Evolutionary conservation across 2,113 vertebrate species (phyloP), one percentile per base, ranked within the genome.

Genomic region (Ammodytes marinus): DNA sequence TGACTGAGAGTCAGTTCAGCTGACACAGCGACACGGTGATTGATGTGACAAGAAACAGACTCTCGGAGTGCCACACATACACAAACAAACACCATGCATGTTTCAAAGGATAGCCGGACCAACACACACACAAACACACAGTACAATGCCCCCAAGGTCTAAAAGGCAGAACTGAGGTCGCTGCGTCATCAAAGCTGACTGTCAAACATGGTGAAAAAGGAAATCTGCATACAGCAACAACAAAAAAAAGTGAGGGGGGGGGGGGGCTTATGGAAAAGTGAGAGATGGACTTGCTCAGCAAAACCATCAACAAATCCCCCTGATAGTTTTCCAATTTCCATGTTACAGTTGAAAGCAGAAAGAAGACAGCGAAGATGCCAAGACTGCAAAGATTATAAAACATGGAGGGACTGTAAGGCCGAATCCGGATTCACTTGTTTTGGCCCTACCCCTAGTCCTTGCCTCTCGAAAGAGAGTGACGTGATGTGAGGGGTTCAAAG

Each of bases 151-250:
- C 79, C 74, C 37, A 2, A 49, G 63, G 68, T 65, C 46, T 39
- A 1, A 39, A 27, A 70, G 78, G 73, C 73, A 78, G 74, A 84
- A 84, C 84, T 82, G 63, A 82, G 82, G 79, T 86, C 65, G 80
- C 85, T 14, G 78, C 66, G 83, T 89, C 89, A 86, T 86, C 86
- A 83, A 52, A 87, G 74, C 80, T 87, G 78, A 84, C 84, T 70
- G 79, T 88, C 91, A 91, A 79, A 84, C 60, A 19, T 39, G 12
- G 47, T 35, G 72, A 83, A 63, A 81, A 27, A 73, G 49, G 52
- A 82, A 80, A 86, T 86, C 63, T 80, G 83, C 69, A 82, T 55
- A 59, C 42, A 60, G 86, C 12, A 55, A 27, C 27, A 27, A 1
- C 27, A 27, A 27, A 59, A 53, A 50, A 80, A 75, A 82, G 61